These are phyloP conservation scores for Periparus ater DNA, from an alignment of 2,797 vertebrate species.

Conservation along the genomic window DNA sequence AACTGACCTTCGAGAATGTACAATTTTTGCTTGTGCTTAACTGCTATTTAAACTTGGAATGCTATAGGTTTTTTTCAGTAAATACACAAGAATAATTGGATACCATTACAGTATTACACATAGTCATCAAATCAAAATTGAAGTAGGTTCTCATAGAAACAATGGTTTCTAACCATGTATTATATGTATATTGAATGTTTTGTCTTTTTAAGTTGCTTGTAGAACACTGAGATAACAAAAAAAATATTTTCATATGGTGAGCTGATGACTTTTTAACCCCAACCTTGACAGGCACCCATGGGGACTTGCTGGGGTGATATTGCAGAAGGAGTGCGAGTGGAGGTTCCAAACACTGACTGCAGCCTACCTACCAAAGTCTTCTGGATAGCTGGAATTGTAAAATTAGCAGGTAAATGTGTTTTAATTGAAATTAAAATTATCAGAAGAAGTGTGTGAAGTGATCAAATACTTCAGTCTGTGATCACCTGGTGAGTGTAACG, in stretches of 20 bases:
- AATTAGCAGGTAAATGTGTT: conserved; percentile 86
- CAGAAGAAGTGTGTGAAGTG: background rate
- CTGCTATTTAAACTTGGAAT: background rate
- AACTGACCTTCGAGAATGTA: background rate
- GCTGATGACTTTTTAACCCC: background rate
- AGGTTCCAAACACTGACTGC: conserved; percentile 92
- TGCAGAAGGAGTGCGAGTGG: conserved; percentile 90
- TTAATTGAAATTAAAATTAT: background rate
- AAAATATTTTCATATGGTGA: background rate
- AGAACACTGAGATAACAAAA: background rate
- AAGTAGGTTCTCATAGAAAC: background rate
- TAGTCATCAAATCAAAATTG: background rate
- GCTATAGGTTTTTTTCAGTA: background rate
- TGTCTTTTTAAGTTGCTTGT: background rate
- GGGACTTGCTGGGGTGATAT: conserved; percentile 92
- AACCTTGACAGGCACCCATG: conserved; percentile 88
- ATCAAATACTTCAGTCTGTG: background rate
- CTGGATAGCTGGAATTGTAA: conserved; percentile 96
- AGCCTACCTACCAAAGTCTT: conserved; percentile 92
- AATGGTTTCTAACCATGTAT: background rate
- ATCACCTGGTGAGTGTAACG: background rate
- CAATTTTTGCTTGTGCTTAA: background rate
- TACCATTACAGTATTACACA: background rate
- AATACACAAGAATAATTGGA: background rate
- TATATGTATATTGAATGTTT: background rate